A percentile compares a stretch with the other conserved stretches of the same genome.
These are phyloP conservation scores for Ypsolopha scabrella DNA, from an alignment of 2,888 invertebrate species.

Conservation along the genomic window DNA sequence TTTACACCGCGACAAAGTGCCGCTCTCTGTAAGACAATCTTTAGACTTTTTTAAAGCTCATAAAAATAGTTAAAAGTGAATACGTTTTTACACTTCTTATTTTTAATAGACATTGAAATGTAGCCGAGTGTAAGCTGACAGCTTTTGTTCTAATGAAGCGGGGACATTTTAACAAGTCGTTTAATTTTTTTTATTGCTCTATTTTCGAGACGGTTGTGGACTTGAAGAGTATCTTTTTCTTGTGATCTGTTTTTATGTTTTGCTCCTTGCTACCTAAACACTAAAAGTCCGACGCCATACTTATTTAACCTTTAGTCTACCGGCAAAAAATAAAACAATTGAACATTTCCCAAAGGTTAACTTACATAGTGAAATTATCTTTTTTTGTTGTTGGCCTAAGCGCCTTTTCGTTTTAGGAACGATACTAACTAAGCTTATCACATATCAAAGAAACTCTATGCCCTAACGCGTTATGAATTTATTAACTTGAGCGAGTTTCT, in stretches of 20 bases:
- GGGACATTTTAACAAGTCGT: conserved; percentile 56
- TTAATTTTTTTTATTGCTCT: conserved; percentile 49
- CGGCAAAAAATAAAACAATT: too few species aligned
- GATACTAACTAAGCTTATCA: too few species aligned
- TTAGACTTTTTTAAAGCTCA: conserved; percentile 64
- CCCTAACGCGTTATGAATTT: too few species aligned
- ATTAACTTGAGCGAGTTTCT: too few species aligned
- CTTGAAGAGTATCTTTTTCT: conserved; percentile 27
- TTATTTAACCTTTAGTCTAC: too few species aligned
- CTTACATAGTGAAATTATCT: too few species aligned
- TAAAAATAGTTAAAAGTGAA: conserved; percentile 65
- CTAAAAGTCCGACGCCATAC: not conserved
- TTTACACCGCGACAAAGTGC: conserved; percentile 60
- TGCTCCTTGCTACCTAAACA: not conserved
- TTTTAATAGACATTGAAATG: conserved; percentile 69
- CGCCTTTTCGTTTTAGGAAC: too few species aligned
- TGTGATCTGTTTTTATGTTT: not conserved
- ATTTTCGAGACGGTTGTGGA: conserved; percentile 37
- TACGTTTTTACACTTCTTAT: conserved; percentile 44
- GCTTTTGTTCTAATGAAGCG: conserved; percentile 67
- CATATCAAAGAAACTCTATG: too few species aligned
- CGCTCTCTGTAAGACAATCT: conserved; percentile 64
- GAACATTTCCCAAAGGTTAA: too few species aligned
- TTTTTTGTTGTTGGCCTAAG: too few species aligned
- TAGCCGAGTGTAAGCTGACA: conserved; percentile 66